phyloP scores from a whole-genome alignment of 2,797 vertebrate species.

The Strix occidentalis region DNA sequence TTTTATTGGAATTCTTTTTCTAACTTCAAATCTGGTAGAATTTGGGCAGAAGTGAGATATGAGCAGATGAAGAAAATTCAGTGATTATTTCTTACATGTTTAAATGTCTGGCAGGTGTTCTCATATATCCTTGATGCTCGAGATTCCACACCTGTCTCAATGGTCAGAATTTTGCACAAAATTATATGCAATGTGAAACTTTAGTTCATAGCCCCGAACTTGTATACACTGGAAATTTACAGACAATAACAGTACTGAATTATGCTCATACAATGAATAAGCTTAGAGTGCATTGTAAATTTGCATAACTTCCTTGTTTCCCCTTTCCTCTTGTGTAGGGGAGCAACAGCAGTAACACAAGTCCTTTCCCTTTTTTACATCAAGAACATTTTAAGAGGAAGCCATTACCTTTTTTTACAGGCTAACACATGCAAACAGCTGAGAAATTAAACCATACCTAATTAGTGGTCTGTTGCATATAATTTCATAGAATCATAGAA shows the following conservation, averaged over 20 bases:
- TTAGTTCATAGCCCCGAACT: neutral
- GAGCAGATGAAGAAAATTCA: neutral
- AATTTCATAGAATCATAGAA: neutral
- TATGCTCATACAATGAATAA: neutral
- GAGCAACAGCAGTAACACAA: neutral
- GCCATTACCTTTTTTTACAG: neutral
- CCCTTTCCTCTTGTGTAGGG: neutral
- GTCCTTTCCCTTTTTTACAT: neutral
- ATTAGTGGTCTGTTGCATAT: neutral
- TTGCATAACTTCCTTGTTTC: neutral
- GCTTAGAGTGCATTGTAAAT: neutral
- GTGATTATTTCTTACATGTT: neutral
- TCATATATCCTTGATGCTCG: neutral
- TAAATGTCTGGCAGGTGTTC: neutral
- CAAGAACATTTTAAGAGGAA: neutral
- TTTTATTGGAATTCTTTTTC: neutral
- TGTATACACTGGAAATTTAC: neutral
- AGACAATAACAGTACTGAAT: neutral
- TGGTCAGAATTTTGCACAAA: neutral
- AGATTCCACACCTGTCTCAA: neutral
- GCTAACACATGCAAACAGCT: neutral
- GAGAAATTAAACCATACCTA: neutral
- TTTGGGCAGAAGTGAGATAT: neutral
- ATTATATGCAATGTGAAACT: neutral
- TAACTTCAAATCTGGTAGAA: neutral